phyloP scores from a whole-genome alignment of 2,888 invertebrate genomes.

The Oscheius onirici region DNA sequence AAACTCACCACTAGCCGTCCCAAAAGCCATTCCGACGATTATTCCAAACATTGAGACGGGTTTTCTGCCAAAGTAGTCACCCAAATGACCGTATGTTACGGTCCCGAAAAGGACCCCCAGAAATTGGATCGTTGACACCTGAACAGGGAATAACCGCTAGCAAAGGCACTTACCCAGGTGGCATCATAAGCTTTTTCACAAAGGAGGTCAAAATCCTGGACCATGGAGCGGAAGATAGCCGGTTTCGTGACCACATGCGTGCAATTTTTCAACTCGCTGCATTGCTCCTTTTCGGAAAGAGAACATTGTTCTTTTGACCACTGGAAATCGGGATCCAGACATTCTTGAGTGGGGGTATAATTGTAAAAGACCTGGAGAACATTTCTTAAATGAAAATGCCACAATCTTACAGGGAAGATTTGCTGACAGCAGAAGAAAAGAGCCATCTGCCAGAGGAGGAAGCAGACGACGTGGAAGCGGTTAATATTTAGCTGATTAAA shows the following conservation, averaged over 20 bases:
- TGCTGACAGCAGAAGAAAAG: slow-evolving; percentile 52
- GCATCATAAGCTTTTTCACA: slow-evolving; percentile 48
- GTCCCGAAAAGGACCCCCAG: slow-evolving; percentile 54
- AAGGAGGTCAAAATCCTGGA: slow-evolving; percentile 48
- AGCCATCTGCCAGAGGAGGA: slow-evolving; percentile 49
- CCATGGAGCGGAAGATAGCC: slow-evolving; percentile 47
- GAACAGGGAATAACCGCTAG: neutral
- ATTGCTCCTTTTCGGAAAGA: slow-evolving; percentile 43
- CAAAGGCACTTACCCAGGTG: slow-evolving; percentile 36
- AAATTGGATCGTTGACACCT: slow-evolving; percentile 55
- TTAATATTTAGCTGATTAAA: slow-evolving; percentile 37
- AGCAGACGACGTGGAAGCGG: slow-evolving; percentile 47
- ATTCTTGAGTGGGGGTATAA: slow-evolving; percentile 38
- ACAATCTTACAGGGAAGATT: slow-evolving; percentile 46
- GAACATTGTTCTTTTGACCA: slow-evolving; percentile 44
- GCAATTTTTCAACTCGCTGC: slow-evolving; percentile 32
- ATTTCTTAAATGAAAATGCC: neutral
- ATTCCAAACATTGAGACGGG: slow-evolving; percentile 50
- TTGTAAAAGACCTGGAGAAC: slow-evolving; percentile 50
- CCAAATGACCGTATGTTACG: slow-evolving; percentile 50
- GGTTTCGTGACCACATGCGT: neutral
- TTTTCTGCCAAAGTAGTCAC: slow-evolving; percentile 52
- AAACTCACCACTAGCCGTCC: slow-evolving; percentile 42
- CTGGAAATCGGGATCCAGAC: slow-evolving; percentile 38
- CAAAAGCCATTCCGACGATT: slow-evolving; percentile 43